Percentiles rank a stretch among this genome's conserved stretches.
Evolutionary conservation across 2,113 vertebrate genomes (phyloP).

Genomic region (Colaptes auratus): DNA sequence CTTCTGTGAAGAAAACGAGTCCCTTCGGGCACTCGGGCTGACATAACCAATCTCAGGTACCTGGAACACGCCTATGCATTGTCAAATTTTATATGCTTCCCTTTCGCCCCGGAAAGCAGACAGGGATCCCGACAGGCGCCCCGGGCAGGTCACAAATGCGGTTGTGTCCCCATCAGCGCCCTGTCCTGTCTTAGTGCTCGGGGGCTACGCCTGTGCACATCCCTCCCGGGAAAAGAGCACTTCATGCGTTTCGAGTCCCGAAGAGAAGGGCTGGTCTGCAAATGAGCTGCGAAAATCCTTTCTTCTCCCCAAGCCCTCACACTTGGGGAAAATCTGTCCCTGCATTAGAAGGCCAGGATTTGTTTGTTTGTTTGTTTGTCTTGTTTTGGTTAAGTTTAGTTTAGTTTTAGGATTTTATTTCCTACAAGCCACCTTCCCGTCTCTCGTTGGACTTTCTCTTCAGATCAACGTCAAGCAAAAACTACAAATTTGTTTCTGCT

Average conservation of each 20-base stretch:
- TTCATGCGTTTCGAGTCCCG: rapidly evolving
- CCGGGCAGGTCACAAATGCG: not conserved
- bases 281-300: not conserved
- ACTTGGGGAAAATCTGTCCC: not conserved
- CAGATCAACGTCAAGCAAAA: not conserved
- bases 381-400: not conserved
- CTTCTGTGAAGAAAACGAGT: not conserved
- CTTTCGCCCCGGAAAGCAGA: not conserved
- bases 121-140: not conserved
- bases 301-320: not conserved
- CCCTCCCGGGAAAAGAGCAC: not conserved
- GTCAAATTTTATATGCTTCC: not conserved
- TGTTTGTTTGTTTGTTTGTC: not conserved
- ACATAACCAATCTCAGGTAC: rapidly evolving
- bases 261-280: not conserved
- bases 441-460: not conserved
- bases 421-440: not conserved
- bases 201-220: rapidly evolving
- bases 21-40: rapidly evolving
- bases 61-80: rapidly evolving
- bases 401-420: no score
- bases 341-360: not conserved
- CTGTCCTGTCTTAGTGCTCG: not conserved
- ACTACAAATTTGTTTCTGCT: rapidly evolving
- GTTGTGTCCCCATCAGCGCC: not conserved